These are phyloP conservation scores for Melanargia galathea DNA, from an alignment of 2,888 invertebrate genomes.

Conservation along the genomic window DNA sequence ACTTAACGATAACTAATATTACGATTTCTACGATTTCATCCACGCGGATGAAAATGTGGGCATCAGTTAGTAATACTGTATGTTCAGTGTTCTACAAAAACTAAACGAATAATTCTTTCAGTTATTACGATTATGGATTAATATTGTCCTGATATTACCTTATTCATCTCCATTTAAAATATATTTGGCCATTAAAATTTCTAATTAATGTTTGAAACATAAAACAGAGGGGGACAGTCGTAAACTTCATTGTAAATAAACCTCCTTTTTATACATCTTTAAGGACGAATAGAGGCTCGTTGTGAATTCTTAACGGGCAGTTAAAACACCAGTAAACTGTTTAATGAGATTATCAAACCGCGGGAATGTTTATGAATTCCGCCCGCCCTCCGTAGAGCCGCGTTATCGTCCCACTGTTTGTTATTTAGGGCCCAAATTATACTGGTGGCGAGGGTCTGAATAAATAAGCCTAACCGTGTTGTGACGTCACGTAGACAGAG, in stretches of 20 bases:
- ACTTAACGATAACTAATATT: no score
- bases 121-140: no score
- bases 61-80: no score
- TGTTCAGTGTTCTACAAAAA: no score
- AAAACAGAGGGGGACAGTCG: conserved; percentile 33
- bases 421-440: conserved; percentile 38
- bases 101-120: no score
- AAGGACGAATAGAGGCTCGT: conserved; percentile 61
- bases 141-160: neutral
- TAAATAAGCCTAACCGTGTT: conserved; percentile 38
- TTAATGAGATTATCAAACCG: conserved; percentile 71
- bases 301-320: conserved; percentile 69
- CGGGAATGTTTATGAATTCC: conserved; percentile 48
- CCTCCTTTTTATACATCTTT: conserved; percentile 40
- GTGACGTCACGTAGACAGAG: conserved; percentile 38
- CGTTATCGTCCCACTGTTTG: conserved; percentile 31
- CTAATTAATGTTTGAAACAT: conserved; percentile 28
- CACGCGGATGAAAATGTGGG: no score
- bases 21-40: no score
- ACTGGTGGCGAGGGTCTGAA: conserved; percentile 36
- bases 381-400: conserved; percentile 29
- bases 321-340: conserved; percentile 70
- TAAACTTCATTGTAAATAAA: conserved; percentile 37
- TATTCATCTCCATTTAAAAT: neutral
- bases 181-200: conserved; percentile 19